Evolutionary conservation across 2,797 vertebrate species (phyloP), one percentile per base, ranked within the genome.

Genomic region (Brotula barbata): DNA sequence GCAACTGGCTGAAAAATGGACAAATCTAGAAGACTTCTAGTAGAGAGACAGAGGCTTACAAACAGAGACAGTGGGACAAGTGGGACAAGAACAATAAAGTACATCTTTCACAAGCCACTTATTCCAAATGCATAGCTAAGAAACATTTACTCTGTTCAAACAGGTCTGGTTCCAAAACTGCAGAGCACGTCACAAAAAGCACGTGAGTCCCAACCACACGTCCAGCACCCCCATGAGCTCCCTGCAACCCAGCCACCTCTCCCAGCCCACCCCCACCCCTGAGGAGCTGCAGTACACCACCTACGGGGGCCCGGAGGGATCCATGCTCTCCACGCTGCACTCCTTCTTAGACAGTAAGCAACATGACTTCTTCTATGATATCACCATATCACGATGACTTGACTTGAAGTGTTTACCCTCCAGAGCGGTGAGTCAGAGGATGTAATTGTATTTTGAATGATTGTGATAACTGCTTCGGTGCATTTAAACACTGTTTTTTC

Each of bases 131-230:
- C 16, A 40, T 31, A 14, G 17, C n/a, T 3, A 41, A 33, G 31
- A 19, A 65, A 61, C 49, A 21, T 64, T 66, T 61, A 36, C 74
- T 59, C 52, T 1, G 33, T 54, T 55, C 16, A 58, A 61, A 25
- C 81, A 98, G 96, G 96, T 98, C 54, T 98, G 96, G 96, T 98
- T 98, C 91, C 96, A 98, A 83, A 98, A 98, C 66, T 98, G 96
- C 79, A 87, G 96, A 83, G 96, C 96, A 0, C 96, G 96, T 49
- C 96, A 98, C 68, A 98, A 98, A 93, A 98, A 98, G 76, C 95
- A 98, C 0, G 94, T 97, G 71, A 95, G 94, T 67, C 95, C 95
- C 45, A 94, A 93, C 63, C 95, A 95, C 79, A 92, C 90, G 17
- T 86, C 85, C 16, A 80, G 76, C 70, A 63, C 89, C 68, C 90